Base-by-base conservation (phyloP, 2,888 invertebrate genomes). In the Drosophila nr. perissopoda region DNA sequence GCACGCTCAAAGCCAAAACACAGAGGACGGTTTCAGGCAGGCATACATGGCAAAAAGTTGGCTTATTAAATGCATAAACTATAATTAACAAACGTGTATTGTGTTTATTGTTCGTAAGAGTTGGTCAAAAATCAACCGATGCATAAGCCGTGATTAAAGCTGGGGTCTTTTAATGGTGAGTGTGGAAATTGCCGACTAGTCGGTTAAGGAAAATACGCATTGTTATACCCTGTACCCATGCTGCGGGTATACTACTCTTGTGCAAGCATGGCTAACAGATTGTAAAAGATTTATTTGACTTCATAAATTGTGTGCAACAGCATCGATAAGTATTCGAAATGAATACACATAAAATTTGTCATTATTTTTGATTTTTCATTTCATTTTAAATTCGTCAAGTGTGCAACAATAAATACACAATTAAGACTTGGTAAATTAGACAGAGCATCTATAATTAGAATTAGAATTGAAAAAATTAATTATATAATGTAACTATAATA, bases 51-150 rank as follows among this genome's bases (percentile, higher is more conserved):
- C 74, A 76, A 45, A 75, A 58, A 76, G 71, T 56, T 67, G 76
- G 65, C 65, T 80, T 86, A 87, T 85, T 89, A 87, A 85, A 78
- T 69, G 83, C 84, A 82, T 84, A 71, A 83, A 78, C 83, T 83
- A 83, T 80, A 85, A 86, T 89, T 88, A 87, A 82, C 61, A 42
- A 58, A 64, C 58, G 56, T 59, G 61, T 49, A 65, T 62, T 62
- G 62, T 29, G 57, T 57, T 48, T 49, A 27, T 6, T 49, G 49
- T 69, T 8, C 25, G 49, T 52, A 33, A 34, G 48, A 71, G 77
- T 52, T 71, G 36, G 59, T 58, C 68, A 63, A 65, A 77, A 67
- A 51, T 64, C 62, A 66, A 63, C 53, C 8, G 49, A 29, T 36
- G 53, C 58, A 71, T 38, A 60, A 57, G 67, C 73, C 61, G 66